These are phyloP conservation scores for Acholoe squamosa DNA, from an alignment of 2,888 invertebrate genomes.

Conservation along the genomic window DNA sequence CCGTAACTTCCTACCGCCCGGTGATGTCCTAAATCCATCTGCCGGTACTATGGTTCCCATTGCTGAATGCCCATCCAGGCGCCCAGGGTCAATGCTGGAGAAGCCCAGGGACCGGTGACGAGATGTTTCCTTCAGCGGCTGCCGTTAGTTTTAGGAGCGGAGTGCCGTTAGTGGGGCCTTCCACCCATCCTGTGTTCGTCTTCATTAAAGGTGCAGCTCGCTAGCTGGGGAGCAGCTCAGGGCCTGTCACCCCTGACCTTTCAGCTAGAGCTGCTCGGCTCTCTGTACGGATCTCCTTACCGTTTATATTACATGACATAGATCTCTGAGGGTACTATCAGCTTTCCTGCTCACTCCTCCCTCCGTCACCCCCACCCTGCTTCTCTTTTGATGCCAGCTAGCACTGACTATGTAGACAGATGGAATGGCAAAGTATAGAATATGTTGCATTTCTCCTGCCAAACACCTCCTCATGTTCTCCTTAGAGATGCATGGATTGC, in stretches of 20 bases:
- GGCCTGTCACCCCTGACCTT: not conserved
- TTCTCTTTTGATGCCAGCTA: too few relatives aligned
- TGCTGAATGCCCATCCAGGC: too few relatives aligned
- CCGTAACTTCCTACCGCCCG: not conserved
- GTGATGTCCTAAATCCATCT: too few relatives aligned
- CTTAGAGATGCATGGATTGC: too few relatives aligned
- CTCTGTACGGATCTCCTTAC: not conserved
- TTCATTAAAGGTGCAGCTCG: slow-evolving; percentile 11
- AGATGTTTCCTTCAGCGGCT: not conserved
- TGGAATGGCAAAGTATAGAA: too few relatives aligned
- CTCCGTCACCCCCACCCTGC: too few relatives aligned
- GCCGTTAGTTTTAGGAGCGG: slow-evolving; percentile 2
- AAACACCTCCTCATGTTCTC: too few relatives aligned
- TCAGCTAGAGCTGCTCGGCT: not conserved
- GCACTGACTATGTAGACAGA: too few relatives aligned
- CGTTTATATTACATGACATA: slow-evolving; percentile 32
- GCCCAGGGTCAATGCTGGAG: too few relatives aligned
- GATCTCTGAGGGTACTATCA: not conserved
- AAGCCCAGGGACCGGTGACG: not conserved
- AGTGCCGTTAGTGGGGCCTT: slow-evolving; percentile 1
- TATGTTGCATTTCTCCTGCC: too few relatives aligned
- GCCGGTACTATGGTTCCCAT: too few relatives aligned
- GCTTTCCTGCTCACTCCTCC: too few relatives aligned
- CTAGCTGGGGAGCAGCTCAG: not conserved
- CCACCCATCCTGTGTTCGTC: not conserved